Base-by-base conservation (phyloP, 30 jellyfish, hydroid and myxozoan species). In the Pseudorhiza aurosa region DNA sequence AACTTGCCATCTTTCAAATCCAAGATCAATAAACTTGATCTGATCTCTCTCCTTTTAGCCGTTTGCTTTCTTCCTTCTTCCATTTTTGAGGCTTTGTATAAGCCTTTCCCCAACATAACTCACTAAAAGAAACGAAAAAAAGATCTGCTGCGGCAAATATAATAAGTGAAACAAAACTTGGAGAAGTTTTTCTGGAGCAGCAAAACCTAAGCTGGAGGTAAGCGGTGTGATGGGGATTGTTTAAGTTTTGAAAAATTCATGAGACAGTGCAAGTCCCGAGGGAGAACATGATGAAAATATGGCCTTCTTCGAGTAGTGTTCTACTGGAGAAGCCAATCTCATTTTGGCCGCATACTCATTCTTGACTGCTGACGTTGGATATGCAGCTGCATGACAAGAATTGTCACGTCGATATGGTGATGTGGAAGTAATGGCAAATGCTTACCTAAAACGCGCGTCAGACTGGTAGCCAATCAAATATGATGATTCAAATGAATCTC, bases 251-350 rank as follows among this genome's bases (percentile, higher is more conserved):
- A 58, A 18, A 58, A 32, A 58, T 58, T 58, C 49, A 29, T 58
- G 49, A 3, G 73, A 27, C 73, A 58, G 21, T 47, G 11, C 62
- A 47, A 47, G 62, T 47, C 62, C 11, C 62, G 21, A 4, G 25
- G 9, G 83, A 68, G 47, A 68, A 68, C 39, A 53, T 74, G 87
- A 74, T 49, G 87, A 74, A 74, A 56, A 43, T 18, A 56, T 74
- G 87, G 77, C 77, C 30, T 74, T 21, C 46, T 74, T 51, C 18
- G 77, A 53, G 58, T 79, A 74, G 87, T 74, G 18, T 58, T 51
- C 87, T 5, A 74, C 78, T 30, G 87, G 87, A 29, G 87, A 74
- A 58, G 87, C 87, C 24, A 45, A 74, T 74, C 75, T 44, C 12
- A 55, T 74, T 55, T 79, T 74, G 32, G 32, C 68, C n/a, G 83